Conservation (phyloP, 2,888 invertebrate genomes). For the Anarsia innoxiella region DNA sequence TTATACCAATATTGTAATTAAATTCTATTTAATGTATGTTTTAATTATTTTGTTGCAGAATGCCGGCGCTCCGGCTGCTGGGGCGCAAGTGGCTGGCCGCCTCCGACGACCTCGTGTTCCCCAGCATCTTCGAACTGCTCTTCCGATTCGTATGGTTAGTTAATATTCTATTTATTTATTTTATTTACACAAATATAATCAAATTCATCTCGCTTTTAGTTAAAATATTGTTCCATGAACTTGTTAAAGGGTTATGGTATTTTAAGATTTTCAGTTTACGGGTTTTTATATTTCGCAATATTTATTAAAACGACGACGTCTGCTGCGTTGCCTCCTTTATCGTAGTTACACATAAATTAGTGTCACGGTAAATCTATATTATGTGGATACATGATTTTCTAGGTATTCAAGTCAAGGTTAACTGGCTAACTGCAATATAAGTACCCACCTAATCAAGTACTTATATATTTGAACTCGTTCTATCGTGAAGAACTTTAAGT, state of each 20-base stretch:
- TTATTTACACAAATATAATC: too few relatives aligned
- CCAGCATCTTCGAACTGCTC: conserved; percentile 85
- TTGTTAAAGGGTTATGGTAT: too few relatives aligned
- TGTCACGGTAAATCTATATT: conserved; percentile 8
- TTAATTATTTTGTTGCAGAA: conserved; percentile 55
- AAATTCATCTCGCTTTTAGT: too few relatives aligned
- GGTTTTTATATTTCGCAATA: too few relatives aligned
- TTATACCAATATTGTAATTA: not conserved
- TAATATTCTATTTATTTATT: too few relatives aligned
- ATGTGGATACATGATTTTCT: conserved; percentile 4
- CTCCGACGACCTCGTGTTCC: conserved; percentile 94
- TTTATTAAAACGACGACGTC: too few relatives aligned
- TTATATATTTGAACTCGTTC: too few relatives aligned
- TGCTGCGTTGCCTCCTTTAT: conserved; percentile 13
- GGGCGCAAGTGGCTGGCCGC: conserved; percentile 93
- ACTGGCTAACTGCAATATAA: conserved; percentile 4
- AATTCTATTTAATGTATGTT: too few relatives aligned
- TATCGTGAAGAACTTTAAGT: too few relatives aligned
- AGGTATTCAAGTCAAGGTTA: conserved; percentile 14
- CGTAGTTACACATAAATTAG: conserved; percentile 7
- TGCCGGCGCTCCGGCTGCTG: conserved; percentile 92
- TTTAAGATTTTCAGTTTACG: too few relatives aligned
- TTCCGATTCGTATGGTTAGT: conserved; percentile 82
- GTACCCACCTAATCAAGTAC: not conserved
- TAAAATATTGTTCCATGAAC: too few relatives aligned